Percentiles rank a stretch among this genome's conserved stretches.
Evolutionary conservation across 2,113 vertebrate species (phyloP).

Genomic region (Motacilla tschutschensis): DNA sequence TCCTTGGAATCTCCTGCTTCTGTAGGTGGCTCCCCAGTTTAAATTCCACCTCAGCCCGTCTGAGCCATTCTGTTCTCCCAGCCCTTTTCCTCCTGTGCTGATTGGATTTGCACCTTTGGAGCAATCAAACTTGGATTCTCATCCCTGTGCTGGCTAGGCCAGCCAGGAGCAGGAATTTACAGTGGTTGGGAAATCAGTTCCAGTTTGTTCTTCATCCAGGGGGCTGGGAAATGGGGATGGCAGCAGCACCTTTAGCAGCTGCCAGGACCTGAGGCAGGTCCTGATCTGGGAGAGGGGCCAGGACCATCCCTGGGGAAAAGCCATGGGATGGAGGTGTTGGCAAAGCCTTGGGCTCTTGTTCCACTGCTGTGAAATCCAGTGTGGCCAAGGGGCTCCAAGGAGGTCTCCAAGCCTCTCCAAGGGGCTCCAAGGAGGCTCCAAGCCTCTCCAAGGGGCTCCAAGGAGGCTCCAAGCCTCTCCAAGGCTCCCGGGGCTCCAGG

Average conservation of each 20-base stretch:
- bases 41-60: neutral
- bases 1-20: neutral
- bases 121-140: constrained; percentile 61
- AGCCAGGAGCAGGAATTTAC: constrained; percentile 72
- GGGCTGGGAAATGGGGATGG: constrained; percentile 61
- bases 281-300: neutral
- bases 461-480: neutral
- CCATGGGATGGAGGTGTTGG: neutral
- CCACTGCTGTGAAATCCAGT: rapidly evolving
- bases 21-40: neutral
- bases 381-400: neutral
- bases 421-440: too few species aligned
- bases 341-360: neutral
- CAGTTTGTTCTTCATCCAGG: constrained; percentile 61
- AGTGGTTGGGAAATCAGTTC: constrained; percentile 72
- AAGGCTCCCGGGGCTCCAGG: rapidly evolving
- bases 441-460: neutral
- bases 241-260: constrained; percentile 9
- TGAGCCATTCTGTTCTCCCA: neutral
- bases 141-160: constrained; percentile 57
- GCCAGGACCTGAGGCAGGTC: neutral
- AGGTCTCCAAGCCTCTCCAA: too few species aligned
- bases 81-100: neutral
- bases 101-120: constrained; percentile 49
- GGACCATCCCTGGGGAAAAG: neutral